Conservation (phyloP, 1,140 invertebrate species). For the Caerostris extrusa region DNA sequence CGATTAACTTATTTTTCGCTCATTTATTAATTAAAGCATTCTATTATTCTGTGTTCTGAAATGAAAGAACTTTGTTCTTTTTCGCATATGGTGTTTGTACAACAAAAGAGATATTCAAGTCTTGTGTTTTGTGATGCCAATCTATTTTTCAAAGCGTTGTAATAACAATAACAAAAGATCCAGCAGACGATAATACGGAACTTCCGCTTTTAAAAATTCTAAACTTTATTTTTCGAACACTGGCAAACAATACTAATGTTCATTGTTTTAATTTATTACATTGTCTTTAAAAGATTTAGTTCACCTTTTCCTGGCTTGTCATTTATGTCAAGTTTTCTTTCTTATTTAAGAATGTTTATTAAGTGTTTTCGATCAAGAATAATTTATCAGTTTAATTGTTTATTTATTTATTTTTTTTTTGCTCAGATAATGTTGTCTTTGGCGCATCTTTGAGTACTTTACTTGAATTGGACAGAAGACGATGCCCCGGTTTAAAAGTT, state of each 20-base stretch:
- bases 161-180: neutral
- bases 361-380: neutral
- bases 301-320: neutral
- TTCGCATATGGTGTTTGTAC: neutral
- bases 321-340: neutral
- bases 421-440: conserved; percentile 69
- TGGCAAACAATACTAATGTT: neutral
- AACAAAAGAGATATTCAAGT: neutral
- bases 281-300: neutral
- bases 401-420: neutral
- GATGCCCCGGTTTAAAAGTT: conserved; percentile 75
- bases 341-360: neutral
- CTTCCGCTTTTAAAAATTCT: neutral
- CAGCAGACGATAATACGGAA: neutral
- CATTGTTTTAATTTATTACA: neutral
- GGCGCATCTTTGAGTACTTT: conserved; percentile 60
- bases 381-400: neutral
- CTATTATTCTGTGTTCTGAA: neutral
- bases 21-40: neutral
- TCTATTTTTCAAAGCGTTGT: neutral
- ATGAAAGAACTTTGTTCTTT: neutral
- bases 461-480: conserved; percentile 62
- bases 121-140: neutral
- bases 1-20: neutral
- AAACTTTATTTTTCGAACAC: neutral